Percentiles rank a stretch among this genome's conserved stretches.
Conservation (phyloP, 2,113 vertebrate genomes). For the Xiphophorus couchianus region DNA sequence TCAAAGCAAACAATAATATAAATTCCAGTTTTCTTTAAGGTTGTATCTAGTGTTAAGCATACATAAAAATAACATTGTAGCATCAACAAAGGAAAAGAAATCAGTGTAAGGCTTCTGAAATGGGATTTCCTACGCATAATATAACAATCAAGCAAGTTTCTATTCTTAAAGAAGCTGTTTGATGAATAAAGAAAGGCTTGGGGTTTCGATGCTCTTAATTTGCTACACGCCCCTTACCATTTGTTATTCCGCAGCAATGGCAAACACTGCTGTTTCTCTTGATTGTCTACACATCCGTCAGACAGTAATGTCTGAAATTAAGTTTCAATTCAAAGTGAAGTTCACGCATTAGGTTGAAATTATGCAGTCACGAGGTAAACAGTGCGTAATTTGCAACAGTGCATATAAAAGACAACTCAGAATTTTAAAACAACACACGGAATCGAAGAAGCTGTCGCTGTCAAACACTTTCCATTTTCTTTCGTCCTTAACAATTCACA, state of each 20-base stretch:
- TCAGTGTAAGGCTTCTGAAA: constrained; percentile 7
- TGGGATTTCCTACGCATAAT: constrained; percentile 3
- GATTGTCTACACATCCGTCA: constrained; percentile 47
- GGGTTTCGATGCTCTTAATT: constrained; percentile 28
- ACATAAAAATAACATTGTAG: constrained; percentile 13
- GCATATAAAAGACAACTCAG: constrained; percentile 31
- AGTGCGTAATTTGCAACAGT: constrained; percentile 42
- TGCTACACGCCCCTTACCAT: constrained; percentile 30
- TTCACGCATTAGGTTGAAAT: constrained; percentile 43
- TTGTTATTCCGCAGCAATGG: constrained; percentile 31
- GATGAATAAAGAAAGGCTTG: constrained; percentile 15
- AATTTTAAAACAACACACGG: constrained; percentile 29
- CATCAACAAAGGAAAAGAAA: constrained; percentile 22
- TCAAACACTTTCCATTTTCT: constrained; percentile 9
- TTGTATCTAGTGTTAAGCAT: not conserved
- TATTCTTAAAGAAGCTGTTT: constrained; percentile 21
- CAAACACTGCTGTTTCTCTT: constrained; percentile 37
- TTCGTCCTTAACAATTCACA: constrained; percentile 14
- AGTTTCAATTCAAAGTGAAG: constrained; percentile 31
- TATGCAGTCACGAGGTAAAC: constrained; percentile 39
- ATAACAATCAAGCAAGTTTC: constrained; percentile 21
- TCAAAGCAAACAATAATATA: not conserved
- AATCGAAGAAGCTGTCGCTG: constrained; percentile 29
- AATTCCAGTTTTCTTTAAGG: not conserved
- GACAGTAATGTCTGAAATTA: constrained; percentile 45